Evolutionary conservation across 2,113 vertebrate species (phyloP).

Genomic region (Sterna hirundo): DNA sequence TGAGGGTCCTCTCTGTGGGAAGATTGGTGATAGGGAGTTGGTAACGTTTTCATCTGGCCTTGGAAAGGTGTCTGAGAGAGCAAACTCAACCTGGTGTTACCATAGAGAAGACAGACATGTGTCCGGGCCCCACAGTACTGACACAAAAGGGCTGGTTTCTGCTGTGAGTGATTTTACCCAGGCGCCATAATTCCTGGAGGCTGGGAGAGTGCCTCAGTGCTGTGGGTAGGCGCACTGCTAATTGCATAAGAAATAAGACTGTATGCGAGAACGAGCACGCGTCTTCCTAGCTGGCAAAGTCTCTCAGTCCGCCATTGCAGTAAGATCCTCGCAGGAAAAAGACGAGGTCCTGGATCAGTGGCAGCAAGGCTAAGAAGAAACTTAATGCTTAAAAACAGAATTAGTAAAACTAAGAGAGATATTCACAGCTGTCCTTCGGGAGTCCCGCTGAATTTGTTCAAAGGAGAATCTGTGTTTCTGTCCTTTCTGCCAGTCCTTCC

Average conservation of each 20-base stretch:
- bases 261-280: neutral
- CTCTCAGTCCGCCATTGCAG: neutral
- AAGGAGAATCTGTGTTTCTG: neutral
- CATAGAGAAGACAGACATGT: rapidly evolving
- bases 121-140: neutral
- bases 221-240: neutral
- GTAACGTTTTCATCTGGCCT: neutral
- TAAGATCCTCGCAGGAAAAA: neutral
- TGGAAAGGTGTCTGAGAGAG: neutral
- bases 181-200: neutral
- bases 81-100: neutral
- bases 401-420: neutral
- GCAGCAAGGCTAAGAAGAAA: neutral
- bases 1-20: neutral
- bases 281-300: neutral
- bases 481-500: neutral
- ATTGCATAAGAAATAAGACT: neutral
- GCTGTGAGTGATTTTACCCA: neutral
- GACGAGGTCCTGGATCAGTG: neutral
- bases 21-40: neutral
- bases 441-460: neutral
- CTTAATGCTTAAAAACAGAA: neutral
- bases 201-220: neutral
- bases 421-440: neutral
- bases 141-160: neutral